Evolutionary conservation across 2,888 invertebrate species (phyloP), one percentile per base, ranked within the genome.

Genomic region (Cylloceria caligata): DNA sequence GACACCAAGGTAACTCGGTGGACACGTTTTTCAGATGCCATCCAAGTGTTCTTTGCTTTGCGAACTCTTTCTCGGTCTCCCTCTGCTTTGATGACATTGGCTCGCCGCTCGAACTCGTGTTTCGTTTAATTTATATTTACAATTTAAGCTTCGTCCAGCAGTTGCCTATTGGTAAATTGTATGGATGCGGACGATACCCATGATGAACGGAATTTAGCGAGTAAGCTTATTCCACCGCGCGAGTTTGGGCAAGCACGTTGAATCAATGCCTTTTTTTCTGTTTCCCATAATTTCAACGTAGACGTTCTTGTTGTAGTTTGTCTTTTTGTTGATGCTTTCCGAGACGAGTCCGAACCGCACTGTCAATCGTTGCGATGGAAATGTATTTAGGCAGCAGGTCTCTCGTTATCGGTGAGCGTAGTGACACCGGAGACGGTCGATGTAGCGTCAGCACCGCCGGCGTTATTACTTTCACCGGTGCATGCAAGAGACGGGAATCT

Each of bases 401-500:
- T 95, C 89, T 96, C 96, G 85, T 95, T 95, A 78, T 95, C 95
- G 84, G 93, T 93, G 67, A 95, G 94, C 62, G 95, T 95, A 72
- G 96, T 96, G 74, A 95, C 94, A 24, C 95, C 96, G 5, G 96
- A 96, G 3, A 94, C 95, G 60, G 95, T 95, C 3, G 96, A 96
- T 55, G 94, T 94, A 24, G 94, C 93, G 84, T 96, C 96, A 76
- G 95, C 95, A 7, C 75, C 84, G 3, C 77, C 84, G 24, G 94
- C 93, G n/a, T n/a, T n/a, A 69, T 93, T 93, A n/a, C 89, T 84
- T 19, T 87, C 80, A 6, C 94, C 92, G 81, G 95, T 94, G 91
- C 96, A 96, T 16, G 95, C 94, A 89, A 97, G 93, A 80, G 96
- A 95, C 36, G 97, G 97, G 95, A 97, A 96, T 91, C 95, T 95